These are phyloP conservation scores for Tetanocera ferruginea DNA, from an alignment of 2,888 invertebrate species.

Conservation along the genomic window DNA sequence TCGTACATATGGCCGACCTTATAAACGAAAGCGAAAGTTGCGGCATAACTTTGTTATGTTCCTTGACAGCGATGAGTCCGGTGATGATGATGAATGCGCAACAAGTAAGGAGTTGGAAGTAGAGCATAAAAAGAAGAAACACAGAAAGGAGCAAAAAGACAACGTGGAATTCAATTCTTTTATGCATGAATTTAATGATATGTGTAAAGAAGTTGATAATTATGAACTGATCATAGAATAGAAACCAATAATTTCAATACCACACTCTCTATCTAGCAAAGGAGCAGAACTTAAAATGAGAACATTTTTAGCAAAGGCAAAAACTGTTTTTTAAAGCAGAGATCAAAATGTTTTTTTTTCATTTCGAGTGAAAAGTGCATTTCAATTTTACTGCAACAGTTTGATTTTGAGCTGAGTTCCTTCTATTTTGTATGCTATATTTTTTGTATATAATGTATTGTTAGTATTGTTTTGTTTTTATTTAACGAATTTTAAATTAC, in stretches of 20 bases:
- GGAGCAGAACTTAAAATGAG: no score
- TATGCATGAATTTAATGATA: constrained; percentile 62
- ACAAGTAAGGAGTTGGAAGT: constrained; percentile 45
- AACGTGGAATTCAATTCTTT: constrained; percentile 57
- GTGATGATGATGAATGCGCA: constrained; percentile 48
- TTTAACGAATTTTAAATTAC: no score
- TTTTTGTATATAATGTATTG: no score
- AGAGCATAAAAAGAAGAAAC: constrained; percentile 47
- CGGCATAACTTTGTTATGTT: constrained; percentile 55
- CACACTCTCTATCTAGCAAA: no score
- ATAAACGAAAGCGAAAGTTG: constrained; percentile 57
- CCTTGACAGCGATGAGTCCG: constrained; percentile 60
- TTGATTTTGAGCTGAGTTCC: no score
- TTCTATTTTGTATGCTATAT: no score
- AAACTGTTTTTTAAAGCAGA: not conserved
- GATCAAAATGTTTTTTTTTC: no score
- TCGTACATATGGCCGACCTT: constrained; percentile 61
- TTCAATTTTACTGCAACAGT: no score
- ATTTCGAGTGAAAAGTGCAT: no score
- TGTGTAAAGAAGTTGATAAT: constrained; percentile 64
- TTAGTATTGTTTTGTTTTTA: no score
- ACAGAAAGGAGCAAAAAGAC: constrained; percentile 48
- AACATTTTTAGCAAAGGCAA: not conserved
- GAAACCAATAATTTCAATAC: not conserved
- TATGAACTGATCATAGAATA: constrained; percentile 62